phyloP scores from a whole-genome alignment of 2,797 vertebrate genomes.

The Manis crassicaudata region DNA sequence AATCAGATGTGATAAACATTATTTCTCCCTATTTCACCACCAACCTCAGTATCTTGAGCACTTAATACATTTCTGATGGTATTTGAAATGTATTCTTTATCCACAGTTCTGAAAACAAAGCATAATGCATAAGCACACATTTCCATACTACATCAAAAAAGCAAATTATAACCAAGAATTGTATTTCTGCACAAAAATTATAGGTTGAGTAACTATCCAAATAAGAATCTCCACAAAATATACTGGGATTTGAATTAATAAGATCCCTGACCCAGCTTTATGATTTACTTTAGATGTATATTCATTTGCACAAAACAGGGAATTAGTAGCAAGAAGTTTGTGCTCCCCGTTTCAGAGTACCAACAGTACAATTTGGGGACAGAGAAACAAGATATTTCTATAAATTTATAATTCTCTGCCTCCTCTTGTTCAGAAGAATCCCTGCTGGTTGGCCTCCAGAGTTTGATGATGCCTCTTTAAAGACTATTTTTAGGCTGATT shows the following conservation, averaged over 20 bases:
- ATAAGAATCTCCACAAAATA: neutral
- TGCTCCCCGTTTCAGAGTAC: neutral
- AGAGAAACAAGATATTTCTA: conserved; percentile 17
- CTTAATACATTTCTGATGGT: neutral
- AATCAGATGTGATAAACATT: neutral
- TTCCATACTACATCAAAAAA: neutral
- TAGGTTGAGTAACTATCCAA: neutral
- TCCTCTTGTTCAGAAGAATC: neutral
- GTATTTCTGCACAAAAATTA: neutral
- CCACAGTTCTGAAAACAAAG: neutral
- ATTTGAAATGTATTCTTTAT: neutral
- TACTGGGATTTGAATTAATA: neutral
- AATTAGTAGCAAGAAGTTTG: neutral
- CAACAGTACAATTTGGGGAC: neutral
- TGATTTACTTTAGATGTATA: neutral
- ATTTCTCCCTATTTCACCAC: neutral
- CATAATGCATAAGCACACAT: neutral
- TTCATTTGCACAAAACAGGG: neutral
- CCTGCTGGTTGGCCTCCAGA: neutral
- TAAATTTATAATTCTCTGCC: conserved; percentile 16
- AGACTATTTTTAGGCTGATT: neutral
- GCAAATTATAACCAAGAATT: neutral
- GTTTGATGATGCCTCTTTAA: neutral
- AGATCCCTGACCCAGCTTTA: neutral
- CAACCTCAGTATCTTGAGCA: neutral